Conservation (phyloP, 2,888 invertebrate species). For the Spisula subtruncata region DNA sequence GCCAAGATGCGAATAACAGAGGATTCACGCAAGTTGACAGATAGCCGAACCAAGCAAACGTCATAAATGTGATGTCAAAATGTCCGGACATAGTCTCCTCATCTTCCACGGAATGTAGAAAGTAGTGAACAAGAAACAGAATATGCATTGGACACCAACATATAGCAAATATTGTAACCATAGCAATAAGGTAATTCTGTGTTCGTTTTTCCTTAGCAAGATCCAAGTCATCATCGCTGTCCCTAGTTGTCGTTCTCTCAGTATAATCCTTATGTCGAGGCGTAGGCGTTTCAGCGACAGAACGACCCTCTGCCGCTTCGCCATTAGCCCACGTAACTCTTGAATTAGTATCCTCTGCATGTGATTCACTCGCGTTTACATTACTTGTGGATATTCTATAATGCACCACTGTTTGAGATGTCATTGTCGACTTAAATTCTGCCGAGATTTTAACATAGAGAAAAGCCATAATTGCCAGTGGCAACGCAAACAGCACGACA, state of each 20-base stretch:
- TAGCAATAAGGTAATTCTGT: conserved; percentile 91
- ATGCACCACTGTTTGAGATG: conserved; percentile 77
- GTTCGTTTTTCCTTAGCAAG: conserved; percentile 90
- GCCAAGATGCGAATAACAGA: conserved; percentile 91
- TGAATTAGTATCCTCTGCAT: conserved; percentile 42
- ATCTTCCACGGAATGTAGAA: conserved; percentile 89
- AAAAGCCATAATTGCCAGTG: conserved; percentile 90
- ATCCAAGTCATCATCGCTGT: conserved; percentile 85
- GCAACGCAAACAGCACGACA: conserved; percentile 89
- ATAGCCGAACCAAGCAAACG: conserved; percentile 92
- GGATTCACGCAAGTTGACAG: conserved; percentile 91
- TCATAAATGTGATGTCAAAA: conserved; percentile 91
- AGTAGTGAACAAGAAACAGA: conserved; percentile 90
- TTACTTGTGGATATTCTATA: conserved; percentile 67
- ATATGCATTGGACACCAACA: conserved; percentile 92
- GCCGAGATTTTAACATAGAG: conserved; percentile 91
- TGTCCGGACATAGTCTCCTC: conserved; percentile 91
- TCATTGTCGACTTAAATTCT: conserved; percentile 88
- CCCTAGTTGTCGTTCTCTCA: conserved; percentile 75
- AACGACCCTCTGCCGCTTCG: not conserved
- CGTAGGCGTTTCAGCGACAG: not conserved
- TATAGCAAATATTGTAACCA: conserved; percentile 91
- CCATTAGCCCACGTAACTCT: conserved; percentile 59
- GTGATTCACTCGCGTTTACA: not conserved
- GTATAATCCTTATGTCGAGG: conserved; percentile 56